These are phyloP conservation scores for Oasisia sp. DNA, from an alignment of 2,888 invertebrate species.

Conservation along the genomic window DNA sequence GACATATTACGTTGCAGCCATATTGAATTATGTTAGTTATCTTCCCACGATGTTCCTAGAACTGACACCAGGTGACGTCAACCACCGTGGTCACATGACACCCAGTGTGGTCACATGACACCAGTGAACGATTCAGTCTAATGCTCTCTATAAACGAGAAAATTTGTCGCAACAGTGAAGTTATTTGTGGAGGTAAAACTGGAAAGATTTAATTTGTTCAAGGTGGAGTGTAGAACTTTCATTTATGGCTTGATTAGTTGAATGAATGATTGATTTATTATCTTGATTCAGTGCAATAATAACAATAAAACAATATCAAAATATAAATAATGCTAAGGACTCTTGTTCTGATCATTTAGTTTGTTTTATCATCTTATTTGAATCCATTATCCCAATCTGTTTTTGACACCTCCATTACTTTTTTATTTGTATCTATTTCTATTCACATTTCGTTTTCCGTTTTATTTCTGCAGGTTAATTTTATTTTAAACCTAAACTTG, in stretches of 20 bases:
- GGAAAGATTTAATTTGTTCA: neutral
- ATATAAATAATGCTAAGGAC: no score
- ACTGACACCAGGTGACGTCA: neutral
- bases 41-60: neutral
- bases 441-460: neutral
- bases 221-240: neutral
- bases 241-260: neutral
- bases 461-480: no score
- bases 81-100: neutral
- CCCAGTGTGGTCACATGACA: constrained; percentile 10
- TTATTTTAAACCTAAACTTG: neutral
- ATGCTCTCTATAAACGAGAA: neutral
- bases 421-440: neutral
- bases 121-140: neutral
- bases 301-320: no score
- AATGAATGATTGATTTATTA: neutral
- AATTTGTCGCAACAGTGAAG: neutral
- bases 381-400: neutral
- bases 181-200: neutral
- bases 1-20: neutral
- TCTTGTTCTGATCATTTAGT: no score
- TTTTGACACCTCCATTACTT: neutral
- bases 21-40: neutral
- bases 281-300: no score
- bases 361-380: neutral